Percentiles rank a stretch among this genome's conserved stretches.
Conservation (phyloP, 2,888 invertebrate genomes). For the Xylophagus ater region DNA sequence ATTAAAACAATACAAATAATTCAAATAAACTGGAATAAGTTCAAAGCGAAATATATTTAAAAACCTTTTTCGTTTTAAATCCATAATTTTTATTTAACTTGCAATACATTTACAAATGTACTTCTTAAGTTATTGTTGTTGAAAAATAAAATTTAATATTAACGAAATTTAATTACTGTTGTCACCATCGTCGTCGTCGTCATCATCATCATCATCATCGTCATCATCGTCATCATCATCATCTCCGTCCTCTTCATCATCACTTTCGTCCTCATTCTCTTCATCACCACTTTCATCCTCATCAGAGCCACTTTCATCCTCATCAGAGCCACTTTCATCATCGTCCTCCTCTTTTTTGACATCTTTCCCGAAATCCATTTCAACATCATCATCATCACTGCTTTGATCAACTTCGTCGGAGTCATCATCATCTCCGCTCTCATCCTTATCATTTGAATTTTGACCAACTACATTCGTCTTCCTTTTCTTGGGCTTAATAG, state of each 20-base stretch:
- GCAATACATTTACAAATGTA: too few relatives aligned
- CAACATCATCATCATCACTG: slow-evolving; percentile 32
- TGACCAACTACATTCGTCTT: background rate
- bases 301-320: background rate
- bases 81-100: too few relatives aligned
- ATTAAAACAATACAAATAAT: too few relatives aligned
- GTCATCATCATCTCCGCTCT: slow-evolving; percentile 38
- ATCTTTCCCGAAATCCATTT: slow-evolving; percentile 1
- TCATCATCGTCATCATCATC: slow-evolving; percentile 6
- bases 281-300: slow-evolving; percentile 8
- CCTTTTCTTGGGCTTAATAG: slow-evolving; percentile 40
- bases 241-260: slow-evolving; percentile 11
- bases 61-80: too few relatives aligned
- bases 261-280: slow-evolving; percentile 2
- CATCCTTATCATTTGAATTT: background rate
- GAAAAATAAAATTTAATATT: too few relatives aligned
- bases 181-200: slow-evolving; percentile 13
- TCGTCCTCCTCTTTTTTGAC: slow-evolving; percentile 1
- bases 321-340: background rate
- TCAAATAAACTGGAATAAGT: too few relatives aligned
- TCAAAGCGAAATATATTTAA: too few relatives aligned
- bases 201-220: slow-evolving; percentile 12
- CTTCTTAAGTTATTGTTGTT: too few relatives aligned
- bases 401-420: slow-evolving; percentile 25
- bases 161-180: slow-evolving; percentile 9